These are phyloP conservation scores for Cylindroiulus punctatus DNA, from an alignment of 2,888 invertebrate genomes.

Conservation along the genomic window DNA sequence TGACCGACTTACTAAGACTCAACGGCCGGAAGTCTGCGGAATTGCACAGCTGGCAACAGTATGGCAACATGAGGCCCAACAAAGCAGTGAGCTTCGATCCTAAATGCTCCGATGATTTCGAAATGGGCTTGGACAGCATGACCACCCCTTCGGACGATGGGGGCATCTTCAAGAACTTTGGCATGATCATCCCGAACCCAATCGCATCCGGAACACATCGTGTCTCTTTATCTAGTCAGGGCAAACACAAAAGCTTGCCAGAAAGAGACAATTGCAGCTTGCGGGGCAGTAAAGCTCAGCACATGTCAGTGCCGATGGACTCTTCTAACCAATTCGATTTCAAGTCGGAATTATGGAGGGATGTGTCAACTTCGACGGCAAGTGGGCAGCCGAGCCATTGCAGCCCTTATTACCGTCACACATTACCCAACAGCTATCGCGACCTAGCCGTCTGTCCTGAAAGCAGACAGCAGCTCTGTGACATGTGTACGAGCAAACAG, in stretches of 20 bases:
- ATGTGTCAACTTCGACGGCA: neutral
- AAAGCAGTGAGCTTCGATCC: slow-evolving; percentile 44
- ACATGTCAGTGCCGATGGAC: neutral
- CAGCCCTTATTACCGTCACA: neutral
- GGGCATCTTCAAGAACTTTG: slow-evolving; percentile 27
- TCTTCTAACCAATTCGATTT: neutral
- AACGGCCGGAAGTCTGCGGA: slow-evolving; percentile 32
- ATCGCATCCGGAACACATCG: neutral
- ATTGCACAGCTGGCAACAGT: neutral
- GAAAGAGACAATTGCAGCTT: slow-evolving; percentile 1
- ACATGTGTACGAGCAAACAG: neutral
- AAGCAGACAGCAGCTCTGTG: neutral
- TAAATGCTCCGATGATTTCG: slow-evolving; percentile 31
- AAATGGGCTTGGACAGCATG: slow-evolving; percentile 49
- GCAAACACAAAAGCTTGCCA: neutral
- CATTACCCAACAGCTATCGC: slow-evolving; percentile 2
- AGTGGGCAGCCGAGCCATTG: neutral
- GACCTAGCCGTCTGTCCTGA: neutral
- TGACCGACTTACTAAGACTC: slow-evolving; percentile 56
- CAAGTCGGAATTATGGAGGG: neutral
- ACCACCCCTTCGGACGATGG: slow-evolving; percentile 49
- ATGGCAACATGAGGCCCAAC: slow-evolving; percentile 21
- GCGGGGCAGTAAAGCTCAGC: neutral
- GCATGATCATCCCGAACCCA: neutral
- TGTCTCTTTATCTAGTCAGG: slow-evolving; percentile 39